These are phyloP conservation scores for Hyperoplus immaculatus DNA, from an alignment of 2,797 vertebrate genomes.

Conservation along the genomic window DNA sequence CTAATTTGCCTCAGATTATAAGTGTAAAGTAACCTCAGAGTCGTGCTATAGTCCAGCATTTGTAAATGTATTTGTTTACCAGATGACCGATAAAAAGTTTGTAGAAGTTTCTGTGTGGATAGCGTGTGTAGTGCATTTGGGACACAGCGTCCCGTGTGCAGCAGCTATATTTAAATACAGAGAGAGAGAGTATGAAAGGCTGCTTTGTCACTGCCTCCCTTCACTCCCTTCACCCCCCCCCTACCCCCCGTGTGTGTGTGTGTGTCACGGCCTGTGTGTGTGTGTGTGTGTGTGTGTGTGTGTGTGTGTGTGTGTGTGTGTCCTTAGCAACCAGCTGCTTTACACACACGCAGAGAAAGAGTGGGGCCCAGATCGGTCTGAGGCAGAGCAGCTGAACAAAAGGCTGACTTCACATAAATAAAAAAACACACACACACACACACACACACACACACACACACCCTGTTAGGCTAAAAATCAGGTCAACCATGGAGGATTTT, in stretches of 20 bases:
- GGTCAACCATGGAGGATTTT: neutral
- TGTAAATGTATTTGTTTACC: no score
- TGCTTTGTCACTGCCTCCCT: constrained; percentile 79
- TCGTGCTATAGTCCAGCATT: no score
- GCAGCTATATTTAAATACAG: constrained; percentile 83
- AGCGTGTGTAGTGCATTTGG: constrained; percentile 35
- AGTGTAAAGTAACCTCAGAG: no score
- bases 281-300: no score
- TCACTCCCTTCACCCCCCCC: constrained; percentile 9
- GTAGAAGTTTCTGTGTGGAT: neutral
- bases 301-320: neutral
- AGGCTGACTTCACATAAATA: constrained; percentile 35
- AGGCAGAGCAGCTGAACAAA: constrained; percentile 58
- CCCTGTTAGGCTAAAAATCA: constrained; percentile 31
- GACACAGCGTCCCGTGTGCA: constrained; percentile 51
- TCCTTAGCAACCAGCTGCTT: constrained; percentile 82
- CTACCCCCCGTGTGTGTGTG: no score
- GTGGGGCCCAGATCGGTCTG: constrained; percentile 41
- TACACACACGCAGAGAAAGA: constrained; percentile 67
- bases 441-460: constrained; percentile 11
- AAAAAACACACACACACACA: neutral
- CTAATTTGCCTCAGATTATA: no score
- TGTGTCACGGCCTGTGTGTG: no score
- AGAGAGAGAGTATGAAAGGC: constrained; percentile 78
- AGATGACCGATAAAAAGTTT: neutral